These are phyloP conservation scores for Phlogophora meticulosa DNA, from an alignment of 2,888 invertebrate species.

Conservation along the genomic window DNA sequence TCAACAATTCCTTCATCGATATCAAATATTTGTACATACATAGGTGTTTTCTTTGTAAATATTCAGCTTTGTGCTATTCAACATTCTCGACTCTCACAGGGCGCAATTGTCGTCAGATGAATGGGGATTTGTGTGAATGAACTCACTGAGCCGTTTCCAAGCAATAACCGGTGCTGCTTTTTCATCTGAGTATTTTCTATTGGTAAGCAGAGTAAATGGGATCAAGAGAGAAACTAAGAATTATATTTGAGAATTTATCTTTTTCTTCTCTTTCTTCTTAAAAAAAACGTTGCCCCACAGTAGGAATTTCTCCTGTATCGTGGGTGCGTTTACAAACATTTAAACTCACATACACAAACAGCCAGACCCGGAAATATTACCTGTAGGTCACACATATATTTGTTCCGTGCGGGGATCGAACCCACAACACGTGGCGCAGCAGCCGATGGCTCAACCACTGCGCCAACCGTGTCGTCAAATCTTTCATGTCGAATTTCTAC, in stretches of 20 bases:
- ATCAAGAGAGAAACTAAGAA: constrained; percentile 32
- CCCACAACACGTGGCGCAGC: too few species aligned
- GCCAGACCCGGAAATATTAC: too few species aligned
- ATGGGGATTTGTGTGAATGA: constrained; percentile 64
- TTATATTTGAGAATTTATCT: constrained; percentile 36
- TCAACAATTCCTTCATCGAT: constrained; percentile 16
- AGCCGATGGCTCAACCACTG: too few species aligned
- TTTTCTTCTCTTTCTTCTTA: too few species aligned
- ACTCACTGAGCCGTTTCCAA: constrained; percentile 57
- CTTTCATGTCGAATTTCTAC: constrained; percentile 9
- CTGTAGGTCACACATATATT: too few species aligned
- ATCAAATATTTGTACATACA: constrained; percentile 42
- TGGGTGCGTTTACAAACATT: too few species aligned
- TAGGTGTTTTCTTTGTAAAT: constrained; percentile 43
- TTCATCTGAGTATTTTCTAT: constrained; percentile 48
- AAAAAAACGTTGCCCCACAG: too few species aligned
- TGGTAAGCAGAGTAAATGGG: constrained; percentile 28
- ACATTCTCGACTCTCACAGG: constrained; percentile 51
- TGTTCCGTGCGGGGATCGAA: too few species aligned
- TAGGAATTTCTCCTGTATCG: too few species aligned
- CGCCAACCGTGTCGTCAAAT: too few species aligned
- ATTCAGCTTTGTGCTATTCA: constrained; percentile 57
- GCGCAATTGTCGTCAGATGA: constrained; percentile 62
- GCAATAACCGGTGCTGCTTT: constrained; percentile 57
- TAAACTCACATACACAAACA: too few species aligned